These are phyloP conservation scores for Zaprionus kolodkinae DNA, from an alignment of 1,140 invertebrate genomes.

Conservation along the genomic window DNA sequence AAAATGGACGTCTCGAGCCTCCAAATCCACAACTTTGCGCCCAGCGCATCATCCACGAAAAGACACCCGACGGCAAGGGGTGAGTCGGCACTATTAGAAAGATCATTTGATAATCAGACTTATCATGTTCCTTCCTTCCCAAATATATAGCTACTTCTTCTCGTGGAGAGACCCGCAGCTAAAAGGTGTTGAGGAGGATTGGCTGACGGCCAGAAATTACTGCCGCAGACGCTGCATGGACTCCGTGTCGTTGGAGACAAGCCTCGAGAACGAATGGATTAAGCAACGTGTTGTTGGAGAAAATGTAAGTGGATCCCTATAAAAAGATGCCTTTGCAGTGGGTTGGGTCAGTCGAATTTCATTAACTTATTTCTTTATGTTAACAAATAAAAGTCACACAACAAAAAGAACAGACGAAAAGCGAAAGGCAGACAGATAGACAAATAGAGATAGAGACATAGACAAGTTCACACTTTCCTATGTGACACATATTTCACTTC, in stretches of 20 bases:
- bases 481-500: constrained; percentile 2
- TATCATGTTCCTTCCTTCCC: background rate
- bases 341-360: background rate
- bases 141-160: constrained; percentile 89
- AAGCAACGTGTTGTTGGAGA: constrained; percentile 90
- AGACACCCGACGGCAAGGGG: constrained; percentile 86
- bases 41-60: constrained; percentile 88
- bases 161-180: constrained; percentile 92
- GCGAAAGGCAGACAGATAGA: constrained; percentile 16
- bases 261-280: constrained; percentile 92
- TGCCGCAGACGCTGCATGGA: constrained; percentile 95
- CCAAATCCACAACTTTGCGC: constrained; percentile 90
- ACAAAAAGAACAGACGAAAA: constrained; percentile 19
- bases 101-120: background rate
- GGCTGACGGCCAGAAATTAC: constrained; percentile 92
- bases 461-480: constrained; percentile 4
- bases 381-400: background rate
- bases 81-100: constrained; percentile 49
- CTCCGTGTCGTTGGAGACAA: constrained; percentile 91
- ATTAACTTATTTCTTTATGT: background rate
- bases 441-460: constrained; percentile 14
- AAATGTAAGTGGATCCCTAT: constrained; percentile 86
- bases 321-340: background rate
- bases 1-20: constrained; percentile 89
- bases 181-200: constrained; percentile 90